Evolutionary conservation across 2,797 vertebrate genomes (phyloP), one percentile per base, ranked within the genome.

Genomic region (Monodelphis domestica): DNA sequence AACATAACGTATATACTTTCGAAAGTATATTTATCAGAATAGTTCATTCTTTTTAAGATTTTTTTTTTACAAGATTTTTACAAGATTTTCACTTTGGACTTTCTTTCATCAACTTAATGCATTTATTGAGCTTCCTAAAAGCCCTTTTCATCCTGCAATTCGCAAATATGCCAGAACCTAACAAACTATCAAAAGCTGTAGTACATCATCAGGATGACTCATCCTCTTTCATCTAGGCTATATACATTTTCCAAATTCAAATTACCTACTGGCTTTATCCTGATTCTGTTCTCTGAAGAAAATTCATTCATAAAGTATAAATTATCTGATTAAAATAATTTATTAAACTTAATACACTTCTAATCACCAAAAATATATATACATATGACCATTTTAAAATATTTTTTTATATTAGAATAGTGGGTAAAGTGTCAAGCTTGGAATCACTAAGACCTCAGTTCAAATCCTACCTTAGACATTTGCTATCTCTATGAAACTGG

Each of bases 131-230:
- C 70, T 84, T 84, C 38, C 70, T 50, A 84, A 84, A 50, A 84
- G 70, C 70, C 45, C 14, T 53, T 14, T 45, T 90, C 88, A 87
- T 38, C 33, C 33, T 70, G 26, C n/a, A 91, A 53, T 54, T 78
- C 52, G 70, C 90, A 95, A 89, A 92, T 87, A 89, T 88, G 50
- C 89, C 57, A 56, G 93, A 93, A 63, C 56, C 87, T 55, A 53
- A 53, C 33, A 70, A 78, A 45, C 89, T 95, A 88, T 2, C 93
- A 91, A 94, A 84, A 0, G 33, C 21, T 57, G 87, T 89, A 89
- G 63, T 54, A 87, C 87, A 94, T 91, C 59, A 89, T 87, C 59
- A 92, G 87, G 94, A 84, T 59, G 95, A 95, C 0, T 0, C 1
- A 24, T 53, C 91, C 53, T 29, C 45, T 88, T 93, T 93, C 89